Evolutionary conservation across 2,888 invertebrate genomes (phyloP).

Genomic region (Idaea aversata): DNA sequence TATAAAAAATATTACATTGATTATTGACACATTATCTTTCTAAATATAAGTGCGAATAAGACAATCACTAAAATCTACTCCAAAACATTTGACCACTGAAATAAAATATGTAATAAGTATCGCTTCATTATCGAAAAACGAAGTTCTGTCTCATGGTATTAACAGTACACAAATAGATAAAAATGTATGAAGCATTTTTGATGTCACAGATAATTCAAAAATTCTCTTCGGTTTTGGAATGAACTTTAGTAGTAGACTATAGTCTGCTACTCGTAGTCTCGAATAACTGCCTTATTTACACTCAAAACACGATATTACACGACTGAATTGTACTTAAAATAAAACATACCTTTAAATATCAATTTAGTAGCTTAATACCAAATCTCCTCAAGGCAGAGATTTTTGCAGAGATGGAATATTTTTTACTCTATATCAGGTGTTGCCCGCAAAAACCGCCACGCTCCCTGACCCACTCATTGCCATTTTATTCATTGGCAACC

Average conservation of each 20-base stretch:
- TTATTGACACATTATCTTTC: slow-evolving; percentile 31
- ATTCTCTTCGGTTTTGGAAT: neutral
- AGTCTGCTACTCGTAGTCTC: too few species aligned
- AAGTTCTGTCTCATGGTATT: neutral
- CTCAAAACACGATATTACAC: neutral
- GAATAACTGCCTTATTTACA: neutral
- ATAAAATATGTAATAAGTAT: neutral
- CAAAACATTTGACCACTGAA: neutral
- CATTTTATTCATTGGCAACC: slow-evolving; percentile 35
- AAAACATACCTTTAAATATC: neutral
- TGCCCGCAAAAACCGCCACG: slow-evolving; percentile 25
- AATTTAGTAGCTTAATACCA: neutral
- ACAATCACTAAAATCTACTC: neutral
- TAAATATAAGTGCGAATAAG: neutral
- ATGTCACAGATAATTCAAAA: neutral
- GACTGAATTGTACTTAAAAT: neutral
- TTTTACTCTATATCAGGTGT: slow-evolving; percentile 8
- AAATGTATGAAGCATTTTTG: neutral
- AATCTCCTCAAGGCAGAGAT: neutral
- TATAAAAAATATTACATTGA: neutral
- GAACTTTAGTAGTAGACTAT: neutral
- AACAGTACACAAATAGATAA: neutral
- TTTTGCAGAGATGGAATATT: slow-evolving; percentile 3
- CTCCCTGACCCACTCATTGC: slow-evolving; percentile 40
- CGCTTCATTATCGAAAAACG: neutral